Evolutionary conservation across 1,140 invertebrate species (phyloP).

Genomic region (Odontomachus brunneus): DNA sequence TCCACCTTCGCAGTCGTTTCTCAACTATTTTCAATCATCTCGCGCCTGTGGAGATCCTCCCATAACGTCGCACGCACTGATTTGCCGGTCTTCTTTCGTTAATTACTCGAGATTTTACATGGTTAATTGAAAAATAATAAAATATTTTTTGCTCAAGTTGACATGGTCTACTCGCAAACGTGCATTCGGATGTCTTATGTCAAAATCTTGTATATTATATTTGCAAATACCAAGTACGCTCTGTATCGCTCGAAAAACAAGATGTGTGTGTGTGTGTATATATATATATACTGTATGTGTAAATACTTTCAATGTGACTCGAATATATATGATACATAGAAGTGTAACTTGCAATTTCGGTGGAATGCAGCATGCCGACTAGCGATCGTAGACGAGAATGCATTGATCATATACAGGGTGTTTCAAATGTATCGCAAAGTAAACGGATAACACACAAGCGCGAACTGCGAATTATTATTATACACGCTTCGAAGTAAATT

Average conservation of each 20-base stretch:
- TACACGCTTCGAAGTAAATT: not conserved
- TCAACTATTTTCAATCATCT: too few relatives aligned
- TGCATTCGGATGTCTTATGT: too few relatives aligned
- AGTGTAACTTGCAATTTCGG: slow-evolving; percentile 21
- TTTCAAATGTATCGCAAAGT: slow-evolving; percentile 30
- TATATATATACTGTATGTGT: slow-evolving; percentile 30
- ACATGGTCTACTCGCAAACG: too few relatives aligned
- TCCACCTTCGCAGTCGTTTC: too few relatives aligned
- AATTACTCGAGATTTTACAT: too few relatives aligned
- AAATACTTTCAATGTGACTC: slow-evolving; percentile 36
- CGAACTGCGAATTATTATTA: not conserved
- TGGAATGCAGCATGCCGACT: slow-evolving; percentile 75
- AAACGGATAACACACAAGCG: not conserved
- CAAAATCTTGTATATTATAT: slow-evolving; percentile 31
- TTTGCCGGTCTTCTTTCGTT: too few relatives aligned
- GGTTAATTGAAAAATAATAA: too few relatives aligned
- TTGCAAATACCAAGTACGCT: slow-evolving; percentile 18
- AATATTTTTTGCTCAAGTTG: too few relatives aligned
- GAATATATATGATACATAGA: slow-evolving; percentile 21
- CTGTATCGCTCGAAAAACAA: slow-evolving; percentile 11
- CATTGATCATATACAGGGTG: slow-evolving; percentile 59
- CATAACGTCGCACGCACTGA: too few relatives aligned
- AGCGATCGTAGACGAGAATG: slow-evolving; percentile 68
- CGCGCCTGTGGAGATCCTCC: too few relatives aligned
- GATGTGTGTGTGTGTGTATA: slow-evolving; percentile 1